These are phyloP conservation scores for Atherinomorus stipes DNA, from an alignment of 2,113 vertebrate species.

Conservation along the genomic window DNA sequence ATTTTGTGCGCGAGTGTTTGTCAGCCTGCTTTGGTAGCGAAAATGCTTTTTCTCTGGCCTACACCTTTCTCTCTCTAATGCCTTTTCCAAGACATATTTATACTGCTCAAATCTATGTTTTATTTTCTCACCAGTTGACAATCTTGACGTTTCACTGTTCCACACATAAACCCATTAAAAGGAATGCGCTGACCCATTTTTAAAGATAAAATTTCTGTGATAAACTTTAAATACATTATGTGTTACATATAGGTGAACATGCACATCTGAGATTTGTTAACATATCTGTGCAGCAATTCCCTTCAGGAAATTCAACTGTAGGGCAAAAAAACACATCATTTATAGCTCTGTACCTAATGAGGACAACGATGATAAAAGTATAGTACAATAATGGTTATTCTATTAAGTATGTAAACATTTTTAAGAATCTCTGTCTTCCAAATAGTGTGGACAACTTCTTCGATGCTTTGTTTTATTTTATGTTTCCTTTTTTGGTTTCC, in stretches of 20 bases:
- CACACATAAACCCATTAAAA: slow-evolving; percentile 36
- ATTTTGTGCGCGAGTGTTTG: slow-evolving; percentile 55
- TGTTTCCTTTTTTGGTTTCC: slow-evolving; percentile 50
- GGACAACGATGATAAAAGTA: slow-evolving; percentile 54
- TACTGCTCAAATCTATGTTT: slow-evolving; percentile 33
- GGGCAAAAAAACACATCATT: slow-evolving; percentile 57
- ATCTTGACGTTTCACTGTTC: slow-evolving; percentile 56
- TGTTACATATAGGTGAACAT: slow-evolving; percentile 47
- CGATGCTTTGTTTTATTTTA: slow-evolving; percentile 61
- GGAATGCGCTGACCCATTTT: slow-evolving; percentile 47
- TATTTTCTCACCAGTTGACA: slow-evolving; percentile 57
- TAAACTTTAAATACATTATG: slow-evolving; percentile 40
- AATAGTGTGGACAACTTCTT: slow-evolving; percentile 73
- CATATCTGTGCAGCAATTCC: slow-evolving; percentile 49
- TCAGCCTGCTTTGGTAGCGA: slow-evolving; percentile 55
- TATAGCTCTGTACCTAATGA: slow-evolving; percentile 73
- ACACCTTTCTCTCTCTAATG: slow-evolving; percentile 55
- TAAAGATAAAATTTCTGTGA: slow-evolving; percentile 25
- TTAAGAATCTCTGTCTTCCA: slow-evolving; percentile 85
- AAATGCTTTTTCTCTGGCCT: slow-evolving; percentile 51
- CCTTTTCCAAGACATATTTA: slow-evolving; percentile 60
- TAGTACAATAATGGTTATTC: slow-evolving; percentile 73
- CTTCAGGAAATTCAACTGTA: slow-evolving; percentile 59
- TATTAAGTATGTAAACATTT: slow-evolving; percentile 78
- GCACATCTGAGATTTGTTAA: slow-evolving; percentile 32